A percentile compares a stretch with the other conserved stretches of the same genome.
phyloP scores from a whole-genome alignment of 2,797 vertebrate species.

The Melanitta fusca region DNA sequence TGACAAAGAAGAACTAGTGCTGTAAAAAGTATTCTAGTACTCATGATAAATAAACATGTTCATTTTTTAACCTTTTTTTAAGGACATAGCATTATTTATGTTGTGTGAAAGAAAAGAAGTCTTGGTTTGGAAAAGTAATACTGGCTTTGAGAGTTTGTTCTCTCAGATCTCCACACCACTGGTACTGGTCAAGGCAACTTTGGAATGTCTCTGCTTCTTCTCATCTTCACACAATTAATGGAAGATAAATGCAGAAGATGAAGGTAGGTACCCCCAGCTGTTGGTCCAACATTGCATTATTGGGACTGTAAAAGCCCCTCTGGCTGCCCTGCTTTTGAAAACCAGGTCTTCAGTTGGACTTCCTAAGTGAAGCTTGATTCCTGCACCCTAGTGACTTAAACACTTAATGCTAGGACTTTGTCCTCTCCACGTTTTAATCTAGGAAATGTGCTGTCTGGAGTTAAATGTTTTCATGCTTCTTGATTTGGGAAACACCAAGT shows the following conservation, averaged over 20 bases:
- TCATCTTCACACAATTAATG: background rate
- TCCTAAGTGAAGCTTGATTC: background rate
- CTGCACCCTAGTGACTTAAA: background rate
- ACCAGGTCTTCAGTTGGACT: background rate
- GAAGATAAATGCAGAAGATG: background rate
- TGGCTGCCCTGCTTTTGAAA: background rate
- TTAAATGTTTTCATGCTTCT: background rate
- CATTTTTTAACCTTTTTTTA: background rate
- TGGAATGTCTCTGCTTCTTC: background rate
- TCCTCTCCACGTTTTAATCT: background rate
- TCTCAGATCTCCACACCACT: background rate
- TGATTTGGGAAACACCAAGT: background rate
- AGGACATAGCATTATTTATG: background rate
- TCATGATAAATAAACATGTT: background rate
- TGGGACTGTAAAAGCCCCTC: background rate
- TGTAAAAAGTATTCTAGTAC: background rate
- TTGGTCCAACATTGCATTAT: fast-evolving
- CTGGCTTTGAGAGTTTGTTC: background rate
- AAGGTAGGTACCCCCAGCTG: background rate
- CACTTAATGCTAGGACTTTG: background rate
- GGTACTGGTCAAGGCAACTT: background rate
- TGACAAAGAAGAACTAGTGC: background rate
- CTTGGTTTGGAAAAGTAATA: background rate
- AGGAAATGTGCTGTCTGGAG: background rate
- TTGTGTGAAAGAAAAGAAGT: background rate